Percentiles rank a stretch among this genome's conserved stretches.
These are phyloP conservation scores for Zaprionus tsacasi DNA, from an alignment of 1,140 invertebrate genomes.

Conservation along the genomic window DNA sequence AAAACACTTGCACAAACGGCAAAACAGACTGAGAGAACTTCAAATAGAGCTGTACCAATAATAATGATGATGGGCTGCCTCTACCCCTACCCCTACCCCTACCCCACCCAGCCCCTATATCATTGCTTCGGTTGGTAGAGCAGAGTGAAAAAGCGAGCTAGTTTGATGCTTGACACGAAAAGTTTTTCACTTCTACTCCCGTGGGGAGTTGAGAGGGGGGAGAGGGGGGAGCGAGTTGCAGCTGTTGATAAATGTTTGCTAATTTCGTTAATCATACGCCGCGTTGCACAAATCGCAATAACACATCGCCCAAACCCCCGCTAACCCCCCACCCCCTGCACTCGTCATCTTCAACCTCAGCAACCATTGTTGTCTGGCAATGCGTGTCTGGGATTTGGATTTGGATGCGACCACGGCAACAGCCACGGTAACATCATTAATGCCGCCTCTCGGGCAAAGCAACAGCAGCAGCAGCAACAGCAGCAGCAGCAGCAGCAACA, in stretches of 20 bases:
- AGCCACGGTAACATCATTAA: slow-evolving; percentile 32
- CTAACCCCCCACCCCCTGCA: slow-evolving; percentile 14
- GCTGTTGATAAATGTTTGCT: slow-evolving; percentile 60
- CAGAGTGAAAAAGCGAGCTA: not conserved
- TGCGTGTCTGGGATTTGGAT: slow-evolving; percentile 40
- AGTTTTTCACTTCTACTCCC: slow-evolving; percentile 31
- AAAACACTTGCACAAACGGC: slow-evolving; percentile 27
- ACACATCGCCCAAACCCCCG: not conserved
- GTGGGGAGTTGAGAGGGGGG: not conserved
- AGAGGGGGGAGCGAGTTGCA: slow-evolving; percentile 21
- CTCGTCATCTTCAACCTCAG: slow-evolving; percentile 11
- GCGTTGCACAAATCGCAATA: slow-evolving; percentile 55
- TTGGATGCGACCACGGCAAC: not conserved
- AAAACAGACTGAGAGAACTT: slow-evolving; percentile 7
- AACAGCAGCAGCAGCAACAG: not conserved
- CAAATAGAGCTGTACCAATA: slow-evolving; percentile 5
- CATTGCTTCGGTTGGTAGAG: not conserved
- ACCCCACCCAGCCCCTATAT: not conserved
- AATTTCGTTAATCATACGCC: slow-evolving; percentile 77
- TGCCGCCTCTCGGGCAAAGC: not conserved
- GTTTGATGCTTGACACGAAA: slow-evolving; percentile 20
- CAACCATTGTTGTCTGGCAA: slow-evolving; percentile 61
- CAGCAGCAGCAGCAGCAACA: not conserved
- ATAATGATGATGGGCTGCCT: not conserved
- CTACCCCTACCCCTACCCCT: not conserved